Base-by-base conservation (phyloP, 2,113 vertebrate species). In the Microtus richardsoni region DNA sequence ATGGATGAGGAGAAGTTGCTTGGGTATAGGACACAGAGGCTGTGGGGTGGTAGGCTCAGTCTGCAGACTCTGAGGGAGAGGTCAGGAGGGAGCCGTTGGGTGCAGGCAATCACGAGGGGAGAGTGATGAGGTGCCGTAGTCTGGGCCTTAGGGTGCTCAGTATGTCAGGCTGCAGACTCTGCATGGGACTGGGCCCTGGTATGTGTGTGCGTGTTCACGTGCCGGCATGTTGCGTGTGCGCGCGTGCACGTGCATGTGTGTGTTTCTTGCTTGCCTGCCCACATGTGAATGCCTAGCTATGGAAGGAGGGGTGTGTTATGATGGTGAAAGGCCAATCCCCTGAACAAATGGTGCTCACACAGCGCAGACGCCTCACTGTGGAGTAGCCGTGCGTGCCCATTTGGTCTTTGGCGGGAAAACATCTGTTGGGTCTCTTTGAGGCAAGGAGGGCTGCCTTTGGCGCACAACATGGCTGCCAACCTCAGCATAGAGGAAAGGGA, bases 21-120 rank as follows among this genome's bases (percentile, higher is more conserved):
- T 79, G 28, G 28, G 16, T 36, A 8, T 39, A 41, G 39, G 28
- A 47, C 41, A 33, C 10, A 8, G 28, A n/a, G 62, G 41, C 41
- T 44, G 62, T 30, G 62, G 19, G 74, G 17, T 13, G 28, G 17
- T 64, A 21, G 11, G 44, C 28, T 0, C 60, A 66, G 26, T 30
- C 47, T 52, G 73, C 36, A 7, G 36, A n/a, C 14, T 44, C 26
- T 66, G 39, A 47, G 41, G 80, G 26, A 14, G 24, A 77, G 24
- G 5, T 66, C 16, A 30, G 28, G 33, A 8, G 17, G 41, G 16
- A 58, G 54, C 19, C 2, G 7, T 84, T 41, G 26, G 26, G 28
- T 39, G 7, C 3, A 11, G 58, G 26, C 14, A 4, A 0, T 39
- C 2, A 30, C 0, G 26, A 2, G 0, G 26, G 24, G 14, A 33